phyloP scores from a whole-genome alignment of 2,888 invertebrate species.

The Melolontha melolontha region DNA sequence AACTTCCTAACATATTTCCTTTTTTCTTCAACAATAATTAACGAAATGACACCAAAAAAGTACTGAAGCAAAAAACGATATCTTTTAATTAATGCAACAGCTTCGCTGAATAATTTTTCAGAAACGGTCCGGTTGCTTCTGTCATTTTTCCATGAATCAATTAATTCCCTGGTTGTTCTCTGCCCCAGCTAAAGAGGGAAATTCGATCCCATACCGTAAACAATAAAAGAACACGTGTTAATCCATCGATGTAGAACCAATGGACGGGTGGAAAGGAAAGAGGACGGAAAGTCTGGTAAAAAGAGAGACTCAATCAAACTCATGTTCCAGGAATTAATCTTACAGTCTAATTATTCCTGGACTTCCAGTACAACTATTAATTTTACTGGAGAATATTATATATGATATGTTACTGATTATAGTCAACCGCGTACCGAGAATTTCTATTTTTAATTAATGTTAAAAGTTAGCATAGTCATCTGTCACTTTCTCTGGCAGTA shows the following conservation, averaged over 20 bases:
- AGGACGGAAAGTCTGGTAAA: neutral
- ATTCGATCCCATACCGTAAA: slow-evolving; percentile 10
- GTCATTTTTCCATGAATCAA: slow-evolving; percentile 14
- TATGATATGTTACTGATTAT: slow-evolving; percentile 5
- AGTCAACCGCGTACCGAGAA: neutral
- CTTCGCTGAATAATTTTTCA: slow-evolving; percentile 1
- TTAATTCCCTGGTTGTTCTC: neutral
- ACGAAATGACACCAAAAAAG: too few relatives aligned
- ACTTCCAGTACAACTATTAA: slow-evolving; percentile 5
- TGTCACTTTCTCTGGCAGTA: too few relatives aligned
- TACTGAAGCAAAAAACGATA: too few relatives aligned
- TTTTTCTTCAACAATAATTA: too few relatives aligned
- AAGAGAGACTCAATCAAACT: neutral
- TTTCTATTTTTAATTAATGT: neutral
- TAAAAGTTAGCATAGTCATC: neutral
- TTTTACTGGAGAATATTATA: slow-evolving; percentile 1
- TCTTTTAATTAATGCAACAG: too few relatives aligned
- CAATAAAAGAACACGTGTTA: slow-evolving; percentile 12
- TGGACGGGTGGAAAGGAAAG: neutral
- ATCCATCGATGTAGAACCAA: neutral
- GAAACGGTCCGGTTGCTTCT: slow-evolving; percentile 2
- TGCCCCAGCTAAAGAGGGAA: neutral
- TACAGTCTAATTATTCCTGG: slow-evolving; percentile 10
- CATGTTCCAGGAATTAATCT: too few relatives aligned
- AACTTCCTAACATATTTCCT: too few relatives aligned